phyloP scores from a whole-genome alignment of 2,797 vertebrate genomes.

The Varecia variegata region DNA sequence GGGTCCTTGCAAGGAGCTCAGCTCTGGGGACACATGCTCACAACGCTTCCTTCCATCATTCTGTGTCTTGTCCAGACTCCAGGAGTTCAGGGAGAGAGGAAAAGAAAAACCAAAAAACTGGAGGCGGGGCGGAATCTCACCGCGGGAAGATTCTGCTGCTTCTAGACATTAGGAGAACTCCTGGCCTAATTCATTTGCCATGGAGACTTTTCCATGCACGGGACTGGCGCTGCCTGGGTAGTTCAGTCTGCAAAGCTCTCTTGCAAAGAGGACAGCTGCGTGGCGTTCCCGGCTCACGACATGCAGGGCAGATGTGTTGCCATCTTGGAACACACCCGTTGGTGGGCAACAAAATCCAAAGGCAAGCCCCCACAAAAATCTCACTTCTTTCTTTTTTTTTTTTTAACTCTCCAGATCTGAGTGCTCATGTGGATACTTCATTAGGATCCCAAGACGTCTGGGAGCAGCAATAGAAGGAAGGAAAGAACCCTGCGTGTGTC shows the following conservation, averaged over 20 bases:
- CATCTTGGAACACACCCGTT: not conserved
- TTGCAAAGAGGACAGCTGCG: not conserved
- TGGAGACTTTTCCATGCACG: not conserved
- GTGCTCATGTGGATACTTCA: conserved; percentile 32
- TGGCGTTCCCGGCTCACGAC: not conserved
- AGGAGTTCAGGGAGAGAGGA: not conserved
- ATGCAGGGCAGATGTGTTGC: conserved; percentile 51
- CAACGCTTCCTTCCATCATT: not conserved
- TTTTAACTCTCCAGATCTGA: conserved; percentile 22
- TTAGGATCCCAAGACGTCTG: conserved; percentile 35
- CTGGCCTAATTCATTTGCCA: conserved; percentile 11
- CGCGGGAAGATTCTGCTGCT: not conserved
- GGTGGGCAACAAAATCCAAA: not conserved
- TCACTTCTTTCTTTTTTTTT: not conserved
- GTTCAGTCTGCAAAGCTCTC: not conserved
- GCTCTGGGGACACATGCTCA: not conserved
- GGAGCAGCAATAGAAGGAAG: not conserved
- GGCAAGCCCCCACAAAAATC: not conserved
- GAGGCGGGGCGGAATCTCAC: not conserved
- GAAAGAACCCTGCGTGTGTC: not conserved
- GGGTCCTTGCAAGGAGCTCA: not conserved
- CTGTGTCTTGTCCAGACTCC: not conserved
- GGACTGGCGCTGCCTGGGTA: not conserved
- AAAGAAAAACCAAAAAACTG: not conserved
- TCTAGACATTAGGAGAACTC: not conserved